phyloP scores from a whole-genome alignment of 2,113 vertebrate species.

The Apodemus sylvaticus region DNA sequence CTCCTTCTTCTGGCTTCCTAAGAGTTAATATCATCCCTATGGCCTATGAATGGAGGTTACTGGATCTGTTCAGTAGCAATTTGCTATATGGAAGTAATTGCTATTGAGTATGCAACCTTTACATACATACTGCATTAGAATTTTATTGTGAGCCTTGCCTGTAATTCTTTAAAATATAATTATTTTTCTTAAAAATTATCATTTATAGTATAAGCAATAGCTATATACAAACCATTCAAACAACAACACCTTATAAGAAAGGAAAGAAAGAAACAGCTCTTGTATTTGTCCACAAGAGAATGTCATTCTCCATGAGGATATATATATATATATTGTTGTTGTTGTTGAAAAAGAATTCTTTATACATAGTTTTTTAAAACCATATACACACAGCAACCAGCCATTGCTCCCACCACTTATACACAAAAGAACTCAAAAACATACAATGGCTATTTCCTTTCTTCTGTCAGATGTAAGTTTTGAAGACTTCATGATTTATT shows the following conservation, averaged over 20 bases:
- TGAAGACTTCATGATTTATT: conserved; percentile 73
- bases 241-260: background rate
- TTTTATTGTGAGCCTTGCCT: background rate
- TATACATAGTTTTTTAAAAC: background rate
- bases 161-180: background rate
- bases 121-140: no score
- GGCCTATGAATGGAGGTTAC: fast-evolving
- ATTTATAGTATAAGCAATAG: background rate
- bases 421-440: conserved; percentile 61
- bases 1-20: background rate
- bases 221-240: background rate
- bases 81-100: background rate
- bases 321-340: background rate
- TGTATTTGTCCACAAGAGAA: background rate
- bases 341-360: conserved; percentile 3
- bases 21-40: background rate
- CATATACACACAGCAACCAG: background rate
- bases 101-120: background rate
- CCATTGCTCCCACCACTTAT: background rate
- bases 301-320: background rate
- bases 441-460: conserved; percentile 49
- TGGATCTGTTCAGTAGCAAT: background rate
- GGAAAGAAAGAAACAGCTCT: background rate
- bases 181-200: background rate
- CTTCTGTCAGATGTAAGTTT: conserved; percentile 51